phyloP scores from a whole-genome alignment of 2,888 invertebrate genomes.

The Lycaena phlaeas region DNA sequence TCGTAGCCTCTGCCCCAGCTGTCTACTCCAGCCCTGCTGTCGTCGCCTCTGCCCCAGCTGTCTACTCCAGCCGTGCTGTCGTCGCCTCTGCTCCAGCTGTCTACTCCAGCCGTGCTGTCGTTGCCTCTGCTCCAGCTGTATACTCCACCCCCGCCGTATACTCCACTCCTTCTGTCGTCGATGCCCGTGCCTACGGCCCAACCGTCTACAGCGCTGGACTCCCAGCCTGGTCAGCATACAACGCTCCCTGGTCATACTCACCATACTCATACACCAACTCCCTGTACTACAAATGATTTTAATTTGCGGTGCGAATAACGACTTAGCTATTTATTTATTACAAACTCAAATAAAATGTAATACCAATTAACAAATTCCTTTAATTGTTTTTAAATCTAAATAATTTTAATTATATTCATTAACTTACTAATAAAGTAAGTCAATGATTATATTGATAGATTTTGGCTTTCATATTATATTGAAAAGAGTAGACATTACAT shows the following conservation, averaged over 20 bases:
- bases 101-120: conserved; percentile 15
- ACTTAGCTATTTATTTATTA: no score
- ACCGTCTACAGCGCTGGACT: conserved; percentile 19
- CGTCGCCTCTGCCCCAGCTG: conserved; percentile 15
- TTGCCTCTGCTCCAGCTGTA: conserved; percentile 17
- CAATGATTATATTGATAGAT: no score
- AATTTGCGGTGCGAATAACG: no score
- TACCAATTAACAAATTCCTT: no score
- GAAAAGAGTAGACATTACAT: no score
- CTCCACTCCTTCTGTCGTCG: conserved; percentile 16
- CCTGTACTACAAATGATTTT: conserved; percentile 1
- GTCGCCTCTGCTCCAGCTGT: conserved; percentile 12
- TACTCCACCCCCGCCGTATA: conserved; percentile 16
- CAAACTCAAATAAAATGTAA: no score
- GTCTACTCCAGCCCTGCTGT: conserved; percentile 17
- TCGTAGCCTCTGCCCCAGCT: conserved; percentile 14
- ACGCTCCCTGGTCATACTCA: background rate
- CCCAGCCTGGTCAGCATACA: conserved; percentile 16
- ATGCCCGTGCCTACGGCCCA: conserved; percentile 16
- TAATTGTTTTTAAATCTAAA: no score
- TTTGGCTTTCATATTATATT: no score
- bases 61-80: conserved; percentile 14
- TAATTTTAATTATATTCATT: no score
- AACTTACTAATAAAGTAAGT: no score
- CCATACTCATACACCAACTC: conserved; percentile 3